A percentile compares a stretch with the other conserved stretches of the same genome.
phyloP scores from a whole-genome alignment of 2,888 invertebrate species.

The Epistrophella euchroma region DNA sequence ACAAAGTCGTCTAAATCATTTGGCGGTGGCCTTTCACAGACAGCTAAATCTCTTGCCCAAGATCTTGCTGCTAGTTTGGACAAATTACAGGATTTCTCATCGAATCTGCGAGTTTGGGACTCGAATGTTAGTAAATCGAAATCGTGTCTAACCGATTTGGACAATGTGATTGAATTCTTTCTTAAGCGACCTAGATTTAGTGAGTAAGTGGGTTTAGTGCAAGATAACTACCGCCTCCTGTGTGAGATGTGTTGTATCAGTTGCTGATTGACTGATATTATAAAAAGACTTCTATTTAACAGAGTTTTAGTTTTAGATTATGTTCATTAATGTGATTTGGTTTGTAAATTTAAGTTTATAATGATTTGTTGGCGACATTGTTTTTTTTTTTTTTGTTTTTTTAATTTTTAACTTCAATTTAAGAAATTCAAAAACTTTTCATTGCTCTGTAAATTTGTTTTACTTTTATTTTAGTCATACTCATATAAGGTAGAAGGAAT shows the following conservation, averaged over 20 bases:
- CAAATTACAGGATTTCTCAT: conserved; percentile 80
- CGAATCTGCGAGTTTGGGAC: conserved; percentile 82
- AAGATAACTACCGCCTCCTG: neutral
- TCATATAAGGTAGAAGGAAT: conserved; percentile 39
- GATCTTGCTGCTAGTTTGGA: conserved; percentile 80
- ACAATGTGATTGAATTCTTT: conserved; percentile 83
- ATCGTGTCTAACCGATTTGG: conserved; percentile 80
- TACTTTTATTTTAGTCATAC: conserved; percentile 10
- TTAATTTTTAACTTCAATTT: conserved; percentile 13
- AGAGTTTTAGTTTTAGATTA: conserved; percentile 52
- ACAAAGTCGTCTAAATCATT: conserved; percentile 67
- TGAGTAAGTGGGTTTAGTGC: conserved; percentile 41
- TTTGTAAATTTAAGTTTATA: conserved; percentile 63
- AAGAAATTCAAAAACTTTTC: conserved; percentile 29
- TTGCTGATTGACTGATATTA: conserved; percentile 65
- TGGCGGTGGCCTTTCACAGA: conserved; percentile 79
- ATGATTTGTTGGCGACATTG: conserved; percentile 28
- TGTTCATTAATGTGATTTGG: conserved; percentile 73
- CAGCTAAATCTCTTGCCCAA: conserved; percentile 81
- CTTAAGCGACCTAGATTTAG: conserved; percentile 79
- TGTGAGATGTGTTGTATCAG: conserved; percentile 38
- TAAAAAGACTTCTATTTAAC: conserved; percentile 68
- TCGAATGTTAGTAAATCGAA: conserved; percentile 83
- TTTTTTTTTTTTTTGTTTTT: neutral
- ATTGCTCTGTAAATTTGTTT: conserved; percentile 9